Evolutionary conservation across 2,888 invertebrate genomes (phyloP).

Genomic region (Scaptomyza flava): DNA sequence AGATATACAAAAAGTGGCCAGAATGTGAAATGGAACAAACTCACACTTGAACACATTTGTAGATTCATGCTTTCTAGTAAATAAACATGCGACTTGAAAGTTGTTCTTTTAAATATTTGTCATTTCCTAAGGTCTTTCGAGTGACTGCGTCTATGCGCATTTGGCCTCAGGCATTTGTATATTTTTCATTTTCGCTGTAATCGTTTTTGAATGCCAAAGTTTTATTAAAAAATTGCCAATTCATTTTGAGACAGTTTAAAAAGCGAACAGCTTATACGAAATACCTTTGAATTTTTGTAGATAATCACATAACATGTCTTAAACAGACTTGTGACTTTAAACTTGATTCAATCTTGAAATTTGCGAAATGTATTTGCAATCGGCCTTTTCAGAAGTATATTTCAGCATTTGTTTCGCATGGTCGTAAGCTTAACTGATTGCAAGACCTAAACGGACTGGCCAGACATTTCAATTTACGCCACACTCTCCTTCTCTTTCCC

Average conservation of each 20-base stretch:
- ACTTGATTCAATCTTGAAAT: too few relatives aligned
- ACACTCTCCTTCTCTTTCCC: not conserved
- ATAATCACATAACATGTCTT: not conserved
- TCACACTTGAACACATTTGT: not conserved
- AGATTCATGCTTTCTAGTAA: not conserved
- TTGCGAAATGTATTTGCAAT: not conserved
- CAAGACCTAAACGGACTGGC: conserved; percentile 14
- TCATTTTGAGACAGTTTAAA: not conserved
- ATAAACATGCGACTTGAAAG: conserved; percentile 5
- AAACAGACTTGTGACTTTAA: too few relatives aligned
- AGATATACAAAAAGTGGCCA: conserved; percentile 16
- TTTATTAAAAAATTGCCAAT: conserved; percentile 23
- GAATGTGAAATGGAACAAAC: not conserved
- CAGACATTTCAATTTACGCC: conserved; percentile 36
- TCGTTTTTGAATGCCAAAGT: conserved; percentile 21
- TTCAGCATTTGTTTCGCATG: conserved; percentile 13
- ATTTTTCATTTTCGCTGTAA: not conserved
- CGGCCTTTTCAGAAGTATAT: not conserved
- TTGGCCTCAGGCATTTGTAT: conserved; percentile 28
- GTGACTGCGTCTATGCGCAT: conserved; percentile 6
- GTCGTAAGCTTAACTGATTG: conserved; percentile 15
- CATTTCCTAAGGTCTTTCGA: conserved; percentile 4
- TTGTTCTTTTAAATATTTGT: conserved; percentile 7
- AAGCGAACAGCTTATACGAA: not conserved
- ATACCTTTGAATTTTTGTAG: not conserved